Percentiles rank a stretch among this genome's conserved stretches.
These are phyloP conservation scores for Idris sp. DNA, from an alignment of 1,140 invertebrate genomes.

Conservation along the genomic window DNA sequence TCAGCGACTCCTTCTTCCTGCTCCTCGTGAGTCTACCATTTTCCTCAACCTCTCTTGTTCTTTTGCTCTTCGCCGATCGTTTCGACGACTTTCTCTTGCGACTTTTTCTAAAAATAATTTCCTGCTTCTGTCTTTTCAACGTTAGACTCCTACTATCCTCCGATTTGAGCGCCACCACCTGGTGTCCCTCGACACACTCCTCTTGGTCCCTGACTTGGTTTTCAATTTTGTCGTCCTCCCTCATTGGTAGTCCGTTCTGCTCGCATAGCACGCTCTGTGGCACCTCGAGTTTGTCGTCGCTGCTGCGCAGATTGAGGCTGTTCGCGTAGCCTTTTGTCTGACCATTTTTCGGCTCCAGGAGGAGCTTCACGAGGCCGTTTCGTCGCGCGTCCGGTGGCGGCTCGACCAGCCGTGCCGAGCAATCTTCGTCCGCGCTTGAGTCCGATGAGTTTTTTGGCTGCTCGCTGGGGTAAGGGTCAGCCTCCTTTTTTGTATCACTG, in stretches of 20 bases:
- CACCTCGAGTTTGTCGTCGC: constrained; percentile 19
- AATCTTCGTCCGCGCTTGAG: constrained; percentile 9
- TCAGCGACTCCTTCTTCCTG: constrained; percentile 68
- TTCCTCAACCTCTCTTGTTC: constrained; percentile 48
- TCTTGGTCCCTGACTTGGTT: constrained; percentile 24
- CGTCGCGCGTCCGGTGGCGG: background rate
- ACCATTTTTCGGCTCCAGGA: constrained; percentile 27
- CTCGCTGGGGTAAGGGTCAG: background rate
- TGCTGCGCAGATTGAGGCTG: constrained; percentile 11
- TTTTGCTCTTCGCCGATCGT: constrained; percentile 61
- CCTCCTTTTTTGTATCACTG: constrained; percentile 22
- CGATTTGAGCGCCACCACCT: constrained; percentile 57
- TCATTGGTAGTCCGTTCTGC: constrained; percentile 23
- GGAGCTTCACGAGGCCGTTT: constrained; percentile 21
- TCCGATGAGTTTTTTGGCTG: constrained; percentile 27
- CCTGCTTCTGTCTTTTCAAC: constrained; percentile 67
- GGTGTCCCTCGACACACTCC: constrained; percentile 16
- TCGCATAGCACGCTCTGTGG: constrained; percentile 34
- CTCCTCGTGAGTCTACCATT: constrained; percentile 72
- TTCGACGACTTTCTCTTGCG: constrained; percentile 72
- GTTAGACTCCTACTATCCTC: constrained; percentile 70
- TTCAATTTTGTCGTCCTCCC: constrained; percentile 9
- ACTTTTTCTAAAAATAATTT: constrained; percentile 70
- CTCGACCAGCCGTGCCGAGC: constrained; percentile 14
- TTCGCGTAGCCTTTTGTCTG: constrained; percentile 18